phyloP scores from a whole-genome alignment of 2,888 invertebrate species.

The Oxystoma pomonae region DNA sequence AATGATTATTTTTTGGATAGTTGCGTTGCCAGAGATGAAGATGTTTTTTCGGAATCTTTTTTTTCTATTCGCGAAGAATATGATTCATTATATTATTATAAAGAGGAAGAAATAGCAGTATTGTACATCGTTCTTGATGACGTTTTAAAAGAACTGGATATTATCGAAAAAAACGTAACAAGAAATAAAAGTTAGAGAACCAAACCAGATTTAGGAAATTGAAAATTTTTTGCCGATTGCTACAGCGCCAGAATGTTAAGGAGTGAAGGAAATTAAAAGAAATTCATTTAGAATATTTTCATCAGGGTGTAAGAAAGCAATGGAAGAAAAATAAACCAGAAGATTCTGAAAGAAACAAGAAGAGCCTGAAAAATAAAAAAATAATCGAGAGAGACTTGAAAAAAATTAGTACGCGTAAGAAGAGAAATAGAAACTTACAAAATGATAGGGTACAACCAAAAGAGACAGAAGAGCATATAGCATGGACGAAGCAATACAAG shows the following conservation, averaged over 20 bases:
- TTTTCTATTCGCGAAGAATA: background rate
- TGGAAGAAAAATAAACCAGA: background rate
- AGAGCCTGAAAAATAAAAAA: background rate
- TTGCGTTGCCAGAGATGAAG: background rate
- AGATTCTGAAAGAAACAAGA: background rate
- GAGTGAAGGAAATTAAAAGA: background rate
- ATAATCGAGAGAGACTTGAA: background rate
- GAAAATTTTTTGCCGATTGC: background rate
- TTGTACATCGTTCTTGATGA: background rate
- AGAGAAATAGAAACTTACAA: background rate
- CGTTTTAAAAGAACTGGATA: background rate
- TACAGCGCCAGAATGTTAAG: background rate
- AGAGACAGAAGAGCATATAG: background rate
- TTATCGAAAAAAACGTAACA: too few relatives aligned
- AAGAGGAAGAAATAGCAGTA: background rate
- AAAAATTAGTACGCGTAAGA: background rate
- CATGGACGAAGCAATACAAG: background rate
- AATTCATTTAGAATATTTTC: background rate
- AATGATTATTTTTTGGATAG: background rate
- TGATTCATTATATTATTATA: background rate
- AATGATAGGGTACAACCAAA: background rate
- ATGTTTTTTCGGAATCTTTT: background rate
- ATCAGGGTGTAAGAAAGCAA: background rate
- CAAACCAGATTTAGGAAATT: background rate
- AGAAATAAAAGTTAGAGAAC: too few relatives aligned